Percentiles rank a stretch among this genome's conserved stretches.
phyloP scores from a whole-genome alignment of 2,888 invertebrate species.

The Athalia cordata region DNA sequence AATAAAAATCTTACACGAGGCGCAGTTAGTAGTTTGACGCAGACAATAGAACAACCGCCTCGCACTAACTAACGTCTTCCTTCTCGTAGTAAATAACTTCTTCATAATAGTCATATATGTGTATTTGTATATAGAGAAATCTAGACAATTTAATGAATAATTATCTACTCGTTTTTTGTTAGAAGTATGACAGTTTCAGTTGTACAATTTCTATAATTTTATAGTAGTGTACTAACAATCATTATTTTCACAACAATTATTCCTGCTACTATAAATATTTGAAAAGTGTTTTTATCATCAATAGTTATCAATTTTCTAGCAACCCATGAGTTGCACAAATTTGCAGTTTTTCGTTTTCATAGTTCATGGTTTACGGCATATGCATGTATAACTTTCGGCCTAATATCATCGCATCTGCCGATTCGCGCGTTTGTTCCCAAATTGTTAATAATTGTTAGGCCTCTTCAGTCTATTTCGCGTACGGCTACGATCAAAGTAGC shows the following conservation, averaged over 20 bases:
- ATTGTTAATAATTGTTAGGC: constrained; percentile 33
- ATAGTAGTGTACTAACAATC: constrained; percentile 13
- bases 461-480: constrained; percentile 33
- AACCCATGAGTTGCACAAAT: neutral
- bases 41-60: constrained; percentile 2
- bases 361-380: neutral
- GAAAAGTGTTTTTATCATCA: neutral
- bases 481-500: neutral
- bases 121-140: constrained; percentile 13
- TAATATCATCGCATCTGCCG: neutral
- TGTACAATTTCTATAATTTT: neutral
- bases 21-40: neutral
- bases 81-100: constrained; percentile 26
- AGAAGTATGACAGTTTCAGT: constrained; percentile 15
- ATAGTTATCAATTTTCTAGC: constrained; percentile 3
- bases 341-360: neutral
- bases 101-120: neutral
- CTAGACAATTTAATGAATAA: constrained; percentile 3
- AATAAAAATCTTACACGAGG: constrained; percentile 49
- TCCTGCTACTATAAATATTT: neutral
- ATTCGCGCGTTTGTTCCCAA: constrained; percentile 19
- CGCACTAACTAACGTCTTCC: constrained; percentile 25
- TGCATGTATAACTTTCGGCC: neutral
- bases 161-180: neutral
- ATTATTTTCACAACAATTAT: constrained; percentile 7